Evolutionary conservation across 2,888 invertebrate genomes (phyloP).

Genomic region (Standfussiana lucernea): DNA sequence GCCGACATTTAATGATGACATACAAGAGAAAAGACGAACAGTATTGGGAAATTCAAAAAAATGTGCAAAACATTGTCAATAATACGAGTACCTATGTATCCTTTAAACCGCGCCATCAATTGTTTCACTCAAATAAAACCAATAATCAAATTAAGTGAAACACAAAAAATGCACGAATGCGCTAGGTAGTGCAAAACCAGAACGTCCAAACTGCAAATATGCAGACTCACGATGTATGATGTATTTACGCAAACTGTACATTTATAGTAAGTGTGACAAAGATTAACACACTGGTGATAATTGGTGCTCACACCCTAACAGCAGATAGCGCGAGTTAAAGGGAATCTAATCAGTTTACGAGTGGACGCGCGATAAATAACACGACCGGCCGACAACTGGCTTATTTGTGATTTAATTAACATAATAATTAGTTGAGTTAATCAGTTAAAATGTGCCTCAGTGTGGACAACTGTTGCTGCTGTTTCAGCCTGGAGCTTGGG

Average conservation of each 20-base stretch:
- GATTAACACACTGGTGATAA: constrained; percentile 57
- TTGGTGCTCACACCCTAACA: constrained; percentile 48
- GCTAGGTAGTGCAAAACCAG: not conserved
- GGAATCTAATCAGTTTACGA: constrained; percentile 66
- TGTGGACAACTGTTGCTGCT: constrained; percentile 75
- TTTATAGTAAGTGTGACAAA: constrained; percentile 15
- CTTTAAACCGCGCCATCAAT: constrained; percentile 15
- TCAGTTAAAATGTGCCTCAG: constrained; percentile 71
- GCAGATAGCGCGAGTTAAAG: constrained; percentile 59
- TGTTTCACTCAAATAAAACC: constrained; percentile 24
- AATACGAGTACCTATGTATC: too few relatives aligned
- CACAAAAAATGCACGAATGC: not conserved
- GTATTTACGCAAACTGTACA: constrained; percentile 5
- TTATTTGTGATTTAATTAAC: constrained; percentile 30
- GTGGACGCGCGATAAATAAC: constrained; percentile 40
- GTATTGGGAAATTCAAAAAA: not conserved
- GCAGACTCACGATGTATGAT: not conserved
- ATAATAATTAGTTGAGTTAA: constrained; percentile 30
- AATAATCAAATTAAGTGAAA: not conserved
- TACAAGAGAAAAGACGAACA: too few relatives aligned
- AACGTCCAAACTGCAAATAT: not conserved
- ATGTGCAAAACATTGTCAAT: too few relatives aligned
- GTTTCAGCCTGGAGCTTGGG: constrained; percentile 74
- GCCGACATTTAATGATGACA: not conserved
- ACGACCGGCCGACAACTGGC: constrained; percentile 15